Percentiles rank a stretch among this genome's conserved stretches.
Conservation (phyloP, 1,140 invertebrate genomes). For the Mactra quadrangularis region DNA sequence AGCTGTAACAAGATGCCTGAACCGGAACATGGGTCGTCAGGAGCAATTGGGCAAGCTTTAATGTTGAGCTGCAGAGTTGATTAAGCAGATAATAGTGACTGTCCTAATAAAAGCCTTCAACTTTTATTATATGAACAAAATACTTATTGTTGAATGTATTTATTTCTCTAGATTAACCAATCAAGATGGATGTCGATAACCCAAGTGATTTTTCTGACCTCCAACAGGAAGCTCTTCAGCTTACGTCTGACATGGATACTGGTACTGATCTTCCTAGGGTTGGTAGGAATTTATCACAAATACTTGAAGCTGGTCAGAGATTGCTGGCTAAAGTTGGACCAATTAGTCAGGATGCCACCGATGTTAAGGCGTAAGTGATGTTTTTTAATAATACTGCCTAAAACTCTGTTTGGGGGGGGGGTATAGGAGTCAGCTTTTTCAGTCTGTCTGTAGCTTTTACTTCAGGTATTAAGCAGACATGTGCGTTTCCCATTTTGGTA, state of each 20-base stretch:
- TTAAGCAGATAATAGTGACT: no score
- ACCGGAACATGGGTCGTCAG: no score
- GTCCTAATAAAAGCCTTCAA: no score
- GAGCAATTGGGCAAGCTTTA: no score
- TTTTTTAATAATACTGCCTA: no score
- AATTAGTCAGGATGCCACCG: slow-evolving; percentile 88
- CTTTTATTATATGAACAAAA: no score
- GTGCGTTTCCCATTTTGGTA: background rate
- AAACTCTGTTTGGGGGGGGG: background rate
- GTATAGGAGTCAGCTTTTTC: background rate
- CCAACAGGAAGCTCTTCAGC: slow-evolving; percentile 94
- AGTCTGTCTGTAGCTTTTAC: background rate
- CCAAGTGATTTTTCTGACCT: slow-evolving; percentile 89
- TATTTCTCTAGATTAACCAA: no score
- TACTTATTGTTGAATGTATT: no score
- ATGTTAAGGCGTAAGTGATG: slow-evolving; percentile 94
- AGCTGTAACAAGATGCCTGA: no score
- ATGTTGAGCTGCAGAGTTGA: no score
- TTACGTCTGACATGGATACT: slow-evolving; percentile 93
- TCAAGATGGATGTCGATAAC: slow-evolving; percentile 72
- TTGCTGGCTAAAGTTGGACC: slow-evolving; percentile 93
- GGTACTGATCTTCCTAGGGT: slow-evolving; percentile 87
- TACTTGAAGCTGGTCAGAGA: slow-evolving; percentile 95
- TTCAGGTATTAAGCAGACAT: no score
- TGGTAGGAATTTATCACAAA: slow-evolving; percentile 94